Percentiles rank a stretch among this genome's conserved stretches.
phyloP scores from a whole-genome alignment of 2,888 invertebrate genomes.

The Agrochola litura region DNA sequence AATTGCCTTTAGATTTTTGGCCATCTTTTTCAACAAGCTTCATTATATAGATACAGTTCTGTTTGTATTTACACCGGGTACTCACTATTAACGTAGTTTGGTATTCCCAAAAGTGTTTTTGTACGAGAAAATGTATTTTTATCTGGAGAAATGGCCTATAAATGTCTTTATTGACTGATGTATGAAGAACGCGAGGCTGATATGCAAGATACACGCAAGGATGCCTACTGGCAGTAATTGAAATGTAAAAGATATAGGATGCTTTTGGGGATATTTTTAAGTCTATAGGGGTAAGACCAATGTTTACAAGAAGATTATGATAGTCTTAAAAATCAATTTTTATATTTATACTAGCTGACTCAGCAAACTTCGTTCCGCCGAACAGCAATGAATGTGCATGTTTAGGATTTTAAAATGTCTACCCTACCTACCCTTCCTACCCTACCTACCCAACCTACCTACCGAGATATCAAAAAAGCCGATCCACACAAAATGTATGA shows the following conservation, averaged over 20 bases:
- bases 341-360: too few species aligned
- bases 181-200: not conserved
- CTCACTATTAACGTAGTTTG: conserved; percentile 9
- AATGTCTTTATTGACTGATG: conserved; percentile 15
- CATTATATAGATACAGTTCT: conserved; percentile 6
- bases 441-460: too few species aligned
- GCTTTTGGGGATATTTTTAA: not conserved
- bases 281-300: too few species aligned
- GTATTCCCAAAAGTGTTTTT: conserved; percentile 20
- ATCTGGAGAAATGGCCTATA: not conserved
- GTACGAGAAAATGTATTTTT: conserved; percentile 15
- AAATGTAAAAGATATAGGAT: not conserved
- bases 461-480: too few species aligned
- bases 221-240: not conserved
- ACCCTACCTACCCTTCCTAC: too few species aligned
- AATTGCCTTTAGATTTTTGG: not conserved
- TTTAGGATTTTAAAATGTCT: too few species aligned
- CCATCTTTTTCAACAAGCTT: not conserved
- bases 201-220: not conserved
- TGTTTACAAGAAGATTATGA: not conserved
- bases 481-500: too few species aligned
- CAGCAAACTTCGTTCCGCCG: too few species aligned
- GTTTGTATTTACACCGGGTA: not conserved
- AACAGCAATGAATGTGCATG: too few species aligned
- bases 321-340: too few species aligned